These are phyloP conservation scores for Nylanderia fulva DNA, from an alignment of 1,140 invertebrate genomes.

Conservation along the genomic window DNA sequence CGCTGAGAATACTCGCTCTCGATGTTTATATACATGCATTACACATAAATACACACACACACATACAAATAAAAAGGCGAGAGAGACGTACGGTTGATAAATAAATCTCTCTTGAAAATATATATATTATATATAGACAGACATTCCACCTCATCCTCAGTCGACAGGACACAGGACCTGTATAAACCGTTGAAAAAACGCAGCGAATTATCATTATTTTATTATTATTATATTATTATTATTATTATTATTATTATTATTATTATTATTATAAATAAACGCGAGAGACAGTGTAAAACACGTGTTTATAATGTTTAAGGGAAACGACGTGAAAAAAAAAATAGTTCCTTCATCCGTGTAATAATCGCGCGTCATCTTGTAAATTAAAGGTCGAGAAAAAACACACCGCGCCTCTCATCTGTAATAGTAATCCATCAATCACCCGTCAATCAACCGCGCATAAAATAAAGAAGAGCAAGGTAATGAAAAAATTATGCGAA, in stretches of 20 bases:
- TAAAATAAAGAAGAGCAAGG: conserved; percentile 1
- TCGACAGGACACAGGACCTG: conserved; percentile 69
- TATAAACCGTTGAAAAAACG: conserved; percentile 50
- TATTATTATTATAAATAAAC: conserved; percentile 68
- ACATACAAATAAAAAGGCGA: conserved; percentile 38
- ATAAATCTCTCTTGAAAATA: conserved; percentile 62
- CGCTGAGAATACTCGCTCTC: conserved; percentile 69
- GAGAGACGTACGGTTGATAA: conserved; percentile 56
- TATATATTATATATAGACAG: too few species aligned
- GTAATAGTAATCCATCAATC: conserved; percentile 37
- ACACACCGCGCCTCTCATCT: conserved; percentile 63
- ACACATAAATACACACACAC: background rate
- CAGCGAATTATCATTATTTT: too few species aligned
- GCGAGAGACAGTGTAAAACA: conserved; percentile 50
- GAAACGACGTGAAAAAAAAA: conserved; percentile 40
- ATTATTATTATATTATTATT: too few species aligned
- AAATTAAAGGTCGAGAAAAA: conserved; percentile 77
- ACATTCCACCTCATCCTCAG: conserved; percentile 80
- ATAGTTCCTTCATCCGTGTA: conserved; percentile 84
- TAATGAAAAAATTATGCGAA: conserved; percentile 61
- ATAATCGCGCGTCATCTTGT: conserved; percentile 83
- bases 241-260: too few species aligned
- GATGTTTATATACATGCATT: background rate
- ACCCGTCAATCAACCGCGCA: conserved; percentile 66
- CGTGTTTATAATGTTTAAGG: conserved; percentile 66